Evolutionary conservation across 2,113 vertebrate species (phyloP).

Genomic region (Cettia cetti): DNA sequence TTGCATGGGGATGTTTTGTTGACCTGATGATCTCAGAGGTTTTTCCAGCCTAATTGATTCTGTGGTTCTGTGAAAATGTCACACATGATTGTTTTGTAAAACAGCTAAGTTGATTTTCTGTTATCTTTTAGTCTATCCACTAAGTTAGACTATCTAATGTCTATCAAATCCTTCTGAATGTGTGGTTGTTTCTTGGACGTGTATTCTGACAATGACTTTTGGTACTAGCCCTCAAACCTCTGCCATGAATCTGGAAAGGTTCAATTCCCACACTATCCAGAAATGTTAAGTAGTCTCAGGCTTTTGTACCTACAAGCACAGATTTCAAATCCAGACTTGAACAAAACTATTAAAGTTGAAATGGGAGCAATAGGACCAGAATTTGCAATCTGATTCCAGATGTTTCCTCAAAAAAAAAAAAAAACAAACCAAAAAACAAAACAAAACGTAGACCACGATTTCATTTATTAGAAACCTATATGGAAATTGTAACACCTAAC

Average conservation of each 20-base stretch:
- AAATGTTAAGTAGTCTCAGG: background rate
- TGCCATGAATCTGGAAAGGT: background rate
- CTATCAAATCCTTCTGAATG: background rate
- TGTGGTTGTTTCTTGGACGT: background rate
- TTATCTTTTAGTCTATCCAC: background rate
- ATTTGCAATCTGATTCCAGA: background rate
- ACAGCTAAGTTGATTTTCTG: background rate
- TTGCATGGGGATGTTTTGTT: background rate
- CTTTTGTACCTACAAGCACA: background rate
- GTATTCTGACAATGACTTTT: background rate
- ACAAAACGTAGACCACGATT: background rate
- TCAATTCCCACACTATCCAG: background rate
- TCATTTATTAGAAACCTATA: background rate
- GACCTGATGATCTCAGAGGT: rapidly evolving
- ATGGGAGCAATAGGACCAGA: background rate
- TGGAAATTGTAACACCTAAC: background rate
- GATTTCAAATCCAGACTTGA: background rate
- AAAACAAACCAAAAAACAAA: no score
- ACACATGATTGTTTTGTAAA: rapidly evolving
- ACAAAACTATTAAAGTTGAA: background rate
- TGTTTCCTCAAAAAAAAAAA: background rate
- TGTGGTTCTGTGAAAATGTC: background rate
- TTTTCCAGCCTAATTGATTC: background rate
- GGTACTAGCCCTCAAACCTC: background rate
- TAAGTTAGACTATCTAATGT: background rate